Percentiles rank a stretch among this genome's conserved stretches.
Evolutionary conservation across 2,888 invertebrate species (phyloP).

Genomic region (Nymphalis c-album): DNA sequence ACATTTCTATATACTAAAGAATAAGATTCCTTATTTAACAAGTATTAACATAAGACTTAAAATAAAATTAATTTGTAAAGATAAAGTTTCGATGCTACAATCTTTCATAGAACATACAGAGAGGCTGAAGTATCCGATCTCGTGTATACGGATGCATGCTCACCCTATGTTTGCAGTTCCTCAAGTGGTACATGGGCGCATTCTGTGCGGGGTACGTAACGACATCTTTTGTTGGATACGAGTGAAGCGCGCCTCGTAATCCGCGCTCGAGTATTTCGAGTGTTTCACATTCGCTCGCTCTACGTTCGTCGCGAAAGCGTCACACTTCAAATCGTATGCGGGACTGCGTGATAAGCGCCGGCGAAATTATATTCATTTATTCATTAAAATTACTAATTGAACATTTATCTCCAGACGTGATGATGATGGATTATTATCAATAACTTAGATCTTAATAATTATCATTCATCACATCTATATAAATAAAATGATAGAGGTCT

Average conservation of each 20-base stretch:
- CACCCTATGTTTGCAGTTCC: conserved; percentile 43
- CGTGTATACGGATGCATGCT: conserved; percentile 33
- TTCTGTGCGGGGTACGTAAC: conserved; percentile 48
- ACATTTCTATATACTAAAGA: no score
- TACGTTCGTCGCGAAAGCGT: conserved; percentile 61
- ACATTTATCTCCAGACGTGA: no score
- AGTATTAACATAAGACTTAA: no score
- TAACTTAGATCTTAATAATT: no score
- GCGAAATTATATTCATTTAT: conserved; percentile 21
- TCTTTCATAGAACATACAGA: conserved; percentile 28
- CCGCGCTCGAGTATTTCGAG: conserved; percentile 62
- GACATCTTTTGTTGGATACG: conserved; percentile 65
- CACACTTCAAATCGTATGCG: conserved; percentile 53
- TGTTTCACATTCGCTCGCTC: conserved; percentile 61
- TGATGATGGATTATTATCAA: no score
- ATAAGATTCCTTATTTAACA: no score
- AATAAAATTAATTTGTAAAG: no score
- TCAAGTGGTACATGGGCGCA: conserved; percentile 43
- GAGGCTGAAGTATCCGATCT: conserved; percentile 24
- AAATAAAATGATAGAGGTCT: no score
- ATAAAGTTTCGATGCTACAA: conserved; percentile 3
- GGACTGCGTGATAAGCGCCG: conserved; percentile 36
- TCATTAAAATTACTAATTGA: no score
- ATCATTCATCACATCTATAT: no score
- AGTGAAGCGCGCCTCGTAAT: conserved; percentile 54